A percentile compares a stretch with the other conserved stretches of the same genome.
Evolutionary conservation across 1,140 invertebrate genomes (phyloP).

Genomic region (Drosophila ananassae): DNA sequence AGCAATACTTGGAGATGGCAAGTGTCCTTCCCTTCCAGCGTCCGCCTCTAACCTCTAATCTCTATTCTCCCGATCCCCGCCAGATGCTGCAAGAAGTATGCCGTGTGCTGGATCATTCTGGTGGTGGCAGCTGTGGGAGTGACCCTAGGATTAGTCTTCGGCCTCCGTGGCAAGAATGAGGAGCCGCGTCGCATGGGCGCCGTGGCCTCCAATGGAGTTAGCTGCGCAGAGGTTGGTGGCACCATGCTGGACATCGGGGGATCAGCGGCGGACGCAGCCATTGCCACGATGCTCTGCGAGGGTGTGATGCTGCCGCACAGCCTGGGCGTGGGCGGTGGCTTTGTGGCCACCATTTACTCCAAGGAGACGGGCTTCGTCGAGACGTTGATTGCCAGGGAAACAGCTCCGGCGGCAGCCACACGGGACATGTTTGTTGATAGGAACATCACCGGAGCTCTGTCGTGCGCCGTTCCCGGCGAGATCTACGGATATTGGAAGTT

Average conservation of each 20-base stretch:
- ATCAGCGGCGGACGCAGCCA: slow-evolving; percentile 94
- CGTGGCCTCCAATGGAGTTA: slow-evolving; percentile 90
- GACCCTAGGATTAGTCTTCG: slow-evolving; percentile 64
- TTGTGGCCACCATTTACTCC: slow-evolving; percentile 92
- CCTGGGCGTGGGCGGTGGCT: slow-evolving; percentile 94
- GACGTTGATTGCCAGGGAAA: slow-evolving; percentile 92
- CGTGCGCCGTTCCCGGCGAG: slow-evolving; percentile 96
- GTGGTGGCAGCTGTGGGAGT: slow-evolving; percentile 53
- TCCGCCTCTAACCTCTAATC: background rate
- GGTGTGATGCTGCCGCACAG: slow-evolving; percentile 94
- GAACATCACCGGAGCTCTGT: slow-evolving; percentile 86
- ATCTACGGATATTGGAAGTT: slow-evolving; percentile 93
- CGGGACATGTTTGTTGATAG: slow-evolving; percentile 88
- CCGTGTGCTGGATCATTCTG: slow-evolving; percentile 65
- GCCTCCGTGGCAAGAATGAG: slow-evolving; percentile 32
- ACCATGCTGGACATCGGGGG: slow-evolving; percentile 90
- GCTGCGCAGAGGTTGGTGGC: slow-evolving; percentile 90
- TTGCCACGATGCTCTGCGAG: slow-evolving; percentile 94
- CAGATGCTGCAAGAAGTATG: slow-evolving; percentile 58
- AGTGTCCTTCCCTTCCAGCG: slow-evolving; percentile 13
- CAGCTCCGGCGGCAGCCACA: slow-evolving; percentile 88
- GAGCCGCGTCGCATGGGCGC: slow-evolving; percentile 85
- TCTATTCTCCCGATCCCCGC: background rate
- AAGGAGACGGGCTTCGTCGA: slow-evolving; percentile 86
- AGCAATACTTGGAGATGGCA: slow-evolving; percentile 16